A percentile compares a stretch with the other conserved stretches of the same genome.
phyloP scores from a whole-genome alignment of 2,113 vertebrate genomes.

The Pangasianodon hypophthalmus region DNA sequence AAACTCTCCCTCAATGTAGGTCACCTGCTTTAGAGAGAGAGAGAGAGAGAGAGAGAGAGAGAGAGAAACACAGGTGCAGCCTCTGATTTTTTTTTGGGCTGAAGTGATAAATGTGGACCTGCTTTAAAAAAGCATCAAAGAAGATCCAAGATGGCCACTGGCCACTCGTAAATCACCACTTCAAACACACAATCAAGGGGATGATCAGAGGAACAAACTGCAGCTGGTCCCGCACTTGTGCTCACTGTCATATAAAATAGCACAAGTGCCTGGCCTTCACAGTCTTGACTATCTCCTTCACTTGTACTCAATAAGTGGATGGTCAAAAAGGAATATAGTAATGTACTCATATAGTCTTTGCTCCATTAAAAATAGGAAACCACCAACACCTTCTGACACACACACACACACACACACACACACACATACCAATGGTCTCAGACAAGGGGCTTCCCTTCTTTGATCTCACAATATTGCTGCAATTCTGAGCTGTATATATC shows the following conservation, averaged over 20 bases:
- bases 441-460: not conserved
- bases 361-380: constrained; percentile 12
- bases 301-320: not conserved
- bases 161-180: constrained; percentile 42
- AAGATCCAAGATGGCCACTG: constrained; percentile 22
- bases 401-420: not conserved
- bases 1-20: not conserved
- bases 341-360: not conserved
- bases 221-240: constrained; percentile 34
- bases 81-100: not conserved
- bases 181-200: constrained; percentile 25
- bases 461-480: not conserved
- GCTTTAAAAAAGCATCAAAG: constrained; percentile 41
- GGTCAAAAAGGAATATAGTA: not conserved
- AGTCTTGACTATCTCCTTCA: not conserved
- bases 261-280: not conserved
- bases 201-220: constrained; percentile 17
- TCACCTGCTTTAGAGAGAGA: not conserved
- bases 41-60: not conserved
- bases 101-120: constrained; percentile 24
- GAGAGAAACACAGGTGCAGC: not conserved
- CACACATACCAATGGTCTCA: not conserved
- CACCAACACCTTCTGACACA: not conserved
- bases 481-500: not conserved
- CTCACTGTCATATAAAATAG: not conserved